Evolutionary conservation across 2,888 invertebrate species (phyloP).

Genomic region (Drosophila quinaria): DNA sequence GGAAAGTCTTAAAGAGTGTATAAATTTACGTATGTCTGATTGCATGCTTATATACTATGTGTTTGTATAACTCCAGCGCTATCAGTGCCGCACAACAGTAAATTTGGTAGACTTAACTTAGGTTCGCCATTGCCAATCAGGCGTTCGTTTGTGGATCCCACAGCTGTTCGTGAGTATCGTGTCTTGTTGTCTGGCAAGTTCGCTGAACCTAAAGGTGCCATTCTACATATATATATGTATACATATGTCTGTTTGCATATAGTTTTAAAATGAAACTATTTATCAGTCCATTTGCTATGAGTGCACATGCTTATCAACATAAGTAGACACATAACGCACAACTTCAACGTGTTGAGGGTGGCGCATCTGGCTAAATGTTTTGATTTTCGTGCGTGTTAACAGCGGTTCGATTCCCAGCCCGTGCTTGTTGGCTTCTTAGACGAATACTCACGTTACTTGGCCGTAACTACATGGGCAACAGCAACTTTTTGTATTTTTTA

Average conservation of each 20-base stretch:
- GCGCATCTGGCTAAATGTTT: slow-evolving; percentile 53
- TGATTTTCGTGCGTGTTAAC: slow-evolving; percentile 20
- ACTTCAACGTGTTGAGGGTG: slow-evolving; percentile 29
- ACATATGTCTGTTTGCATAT: slow-evolving; percentile 5
- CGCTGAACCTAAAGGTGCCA: slow-evolving; percentile 47
- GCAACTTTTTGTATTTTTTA: slow-evolving; percentile 53
- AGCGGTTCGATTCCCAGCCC: slow-evolving; percentile 65
- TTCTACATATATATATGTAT: background rate
- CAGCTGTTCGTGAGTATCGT: slow-evolving; percentile 33
- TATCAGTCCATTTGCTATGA: slow-evolving; percentile 29
- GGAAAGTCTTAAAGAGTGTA: slow-evolving; percentile 26
- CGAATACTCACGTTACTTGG: slow-evolving; percentile 72
- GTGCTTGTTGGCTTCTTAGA: slow-evolving; percentile 77
- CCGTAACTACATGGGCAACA: slow-evolving; percentile 77
- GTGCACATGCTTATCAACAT: background rate
- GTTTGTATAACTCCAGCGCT: slow-evolving; percentile 21
- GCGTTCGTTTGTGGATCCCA: slow-evolving; percentile 14
- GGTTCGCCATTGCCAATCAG: slow-evolving; percentile 25
- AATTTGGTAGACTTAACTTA: slow-evolving; percentile 28
- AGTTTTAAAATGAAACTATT: slow-evolving; percentile 22
- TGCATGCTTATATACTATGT: slow-evolving; percentile 6
- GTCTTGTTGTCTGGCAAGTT: slow-evolving; percentile 41
- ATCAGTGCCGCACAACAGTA: slow-evolving; percentile 51
- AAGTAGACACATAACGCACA: background rate
- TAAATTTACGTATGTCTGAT: background rate